A percentile compares a stretch with the other conserved stretches of the same genome.
Conservation (phyloP, 2,888 invertebrate genomes). For the Orthonevra nobilis region DNA sequence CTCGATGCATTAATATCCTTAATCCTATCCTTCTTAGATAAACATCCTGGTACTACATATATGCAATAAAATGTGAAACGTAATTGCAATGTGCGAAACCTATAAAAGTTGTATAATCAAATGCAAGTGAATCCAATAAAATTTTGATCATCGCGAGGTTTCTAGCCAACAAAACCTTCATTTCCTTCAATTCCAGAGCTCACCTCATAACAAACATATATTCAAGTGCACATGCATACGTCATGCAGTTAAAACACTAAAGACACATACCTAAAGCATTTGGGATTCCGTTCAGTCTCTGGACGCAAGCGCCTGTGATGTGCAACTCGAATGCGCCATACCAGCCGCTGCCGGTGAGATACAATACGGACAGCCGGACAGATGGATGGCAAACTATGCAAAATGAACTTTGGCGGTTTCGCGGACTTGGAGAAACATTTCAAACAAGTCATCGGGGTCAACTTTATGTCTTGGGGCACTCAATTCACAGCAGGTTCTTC, state of each 20-base stretch:
- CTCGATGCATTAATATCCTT: no score
- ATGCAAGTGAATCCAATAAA: no score
- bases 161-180: no score
- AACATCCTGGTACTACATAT: no score
- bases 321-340: conserved; percentile 36
- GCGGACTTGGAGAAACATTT: conserved; percentile 67
- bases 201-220: background rate
- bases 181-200: no score
- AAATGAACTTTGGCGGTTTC: conserved; percentile 67
- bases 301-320: conserved; percentile 60
- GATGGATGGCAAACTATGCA: conserved; percentile 68
- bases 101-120: no score
- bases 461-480: conserved; percentile 69
- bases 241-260: conserved; percentile 12
- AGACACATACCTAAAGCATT: conserved; percentile 56
- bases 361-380: conserved; percentile 58
- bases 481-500: conserved; percentile 71
- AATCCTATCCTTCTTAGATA: no score
- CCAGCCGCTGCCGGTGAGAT: conserved; percentile 35
- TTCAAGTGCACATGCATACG: conserved; percentile 29
- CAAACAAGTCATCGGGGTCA: conserved; percentile 70
- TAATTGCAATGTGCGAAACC: no score
- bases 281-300: conserved; percentile 66
- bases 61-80: no score
- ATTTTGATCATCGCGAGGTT: no score